Conservation (phyloP, 2,888 invertebrate species). For the Rhaphigaster nebulosa region DNA sequence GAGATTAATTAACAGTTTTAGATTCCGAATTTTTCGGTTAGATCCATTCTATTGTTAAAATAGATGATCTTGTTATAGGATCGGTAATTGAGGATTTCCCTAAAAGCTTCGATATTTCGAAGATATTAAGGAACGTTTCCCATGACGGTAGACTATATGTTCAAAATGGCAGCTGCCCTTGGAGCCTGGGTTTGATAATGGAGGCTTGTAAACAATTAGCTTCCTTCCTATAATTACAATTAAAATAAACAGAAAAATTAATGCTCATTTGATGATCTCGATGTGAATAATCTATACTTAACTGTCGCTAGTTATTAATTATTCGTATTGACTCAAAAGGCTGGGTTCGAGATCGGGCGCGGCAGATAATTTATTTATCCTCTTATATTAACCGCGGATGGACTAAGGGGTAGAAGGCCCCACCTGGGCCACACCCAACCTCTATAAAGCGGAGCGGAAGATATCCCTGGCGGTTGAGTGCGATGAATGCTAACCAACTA, state of each 20-base stretch:
- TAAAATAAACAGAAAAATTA: conserved; percentile 6
- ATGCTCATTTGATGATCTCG: background rate
- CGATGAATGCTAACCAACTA: too few relatives aligned
- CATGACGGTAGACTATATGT: background rate
- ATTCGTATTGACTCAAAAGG: too few relatives aligned
- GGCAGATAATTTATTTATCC: too few relatives aligned
- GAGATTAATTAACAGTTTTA: background rate
- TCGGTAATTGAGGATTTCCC: background rate
- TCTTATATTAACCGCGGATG: too few relatives aligned
- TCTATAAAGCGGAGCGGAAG: too few relatives aligned
- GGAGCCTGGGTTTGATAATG: background rate
- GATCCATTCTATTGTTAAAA: background rate
- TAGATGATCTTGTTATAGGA: background rate
- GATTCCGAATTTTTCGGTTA: background rate
- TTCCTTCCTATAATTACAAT: background rate
- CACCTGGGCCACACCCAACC: too few relatives aligned
- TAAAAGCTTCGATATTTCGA: background rate
- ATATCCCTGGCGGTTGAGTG: too few relatives aligned
- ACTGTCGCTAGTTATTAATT: background rate
- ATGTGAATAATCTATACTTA: background rate
- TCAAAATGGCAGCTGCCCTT: background rate
- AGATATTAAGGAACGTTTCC: background rate
- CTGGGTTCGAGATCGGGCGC: too few relatives aligned
- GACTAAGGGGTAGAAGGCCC: too few relatives aligned
- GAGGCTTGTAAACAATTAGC: background rate